phyloP scores from a whole-genome alignment of 2,797 vertebrate genomes.

The Petrocephalus schoutedeni region DNA sequence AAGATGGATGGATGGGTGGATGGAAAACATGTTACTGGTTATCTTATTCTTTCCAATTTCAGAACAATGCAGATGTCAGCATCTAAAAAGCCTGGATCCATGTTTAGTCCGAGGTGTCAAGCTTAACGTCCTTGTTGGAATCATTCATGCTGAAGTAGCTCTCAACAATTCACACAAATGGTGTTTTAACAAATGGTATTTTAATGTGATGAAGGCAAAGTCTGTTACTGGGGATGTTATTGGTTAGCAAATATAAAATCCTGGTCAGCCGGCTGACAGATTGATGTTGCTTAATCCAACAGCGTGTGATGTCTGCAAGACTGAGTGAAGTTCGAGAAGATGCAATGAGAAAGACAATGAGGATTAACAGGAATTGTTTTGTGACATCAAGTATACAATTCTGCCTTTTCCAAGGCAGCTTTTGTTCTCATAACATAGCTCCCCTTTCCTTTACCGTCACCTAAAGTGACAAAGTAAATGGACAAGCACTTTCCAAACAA shows the following conservation, averaged over 20 bases:
- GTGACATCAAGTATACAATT: not conserved
- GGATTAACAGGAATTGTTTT: not conserved
- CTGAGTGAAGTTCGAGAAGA: not conserved
- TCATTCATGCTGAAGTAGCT: slow-evolving; percentile 4
- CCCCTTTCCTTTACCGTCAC: not conserved
- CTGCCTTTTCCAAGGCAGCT: not conserved
- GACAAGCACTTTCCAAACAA: not conserved
- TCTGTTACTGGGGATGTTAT: not conserved
- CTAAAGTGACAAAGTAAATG: not conserved
- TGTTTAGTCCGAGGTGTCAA: slow-evolving; percentile 3
- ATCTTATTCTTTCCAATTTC: not conserved
- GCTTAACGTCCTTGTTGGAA: slow-evolving; percentile 7
- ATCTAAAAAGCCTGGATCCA: not conserved
- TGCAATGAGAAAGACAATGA: not conserved
- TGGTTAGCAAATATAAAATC: not conserved
- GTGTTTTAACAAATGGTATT: slow-evolving; percentile 13
- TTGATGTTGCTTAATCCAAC: not conserved
- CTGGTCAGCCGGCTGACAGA: slow-evolving; percentile 1
- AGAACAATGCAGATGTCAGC: not conserved
- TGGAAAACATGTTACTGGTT: not conserved
- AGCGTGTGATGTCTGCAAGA: not conserved
- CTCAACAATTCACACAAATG: slow-evolving; percentile 8
- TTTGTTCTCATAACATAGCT: not conserved
- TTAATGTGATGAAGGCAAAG: slow-evolving; percentile 1
- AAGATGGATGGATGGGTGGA: not conserved